A percentile compares a stretch with the other conserved stretches of the same genome.
These are phyloP conservation scores for Lochmaea capreae DNA, from an alignment of 2,888 invertebrate genomes.

Conservation along the genomic window DNA sequence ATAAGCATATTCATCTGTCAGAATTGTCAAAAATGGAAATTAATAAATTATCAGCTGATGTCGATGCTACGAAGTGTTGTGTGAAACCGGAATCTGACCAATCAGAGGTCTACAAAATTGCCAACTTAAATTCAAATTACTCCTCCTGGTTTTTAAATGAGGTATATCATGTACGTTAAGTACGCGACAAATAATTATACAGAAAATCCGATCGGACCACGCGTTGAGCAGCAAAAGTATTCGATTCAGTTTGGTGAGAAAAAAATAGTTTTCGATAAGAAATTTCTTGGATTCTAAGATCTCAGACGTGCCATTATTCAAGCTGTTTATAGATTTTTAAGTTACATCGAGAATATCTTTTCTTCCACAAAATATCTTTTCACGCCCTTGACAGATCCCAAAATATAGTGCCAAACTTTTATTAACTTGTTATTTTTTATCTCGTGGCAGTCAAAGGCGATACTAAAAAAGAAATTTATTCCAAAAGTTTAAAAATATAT, in stretches of 20 bases:
- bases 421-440: background rate
- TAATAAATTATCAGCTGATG: too few species aligned
- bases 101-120: too few species aligned
- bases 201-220: too few species aligned
- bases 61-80: too few species aligned
- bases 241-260: background rate
- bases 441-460: background rate
- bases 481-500: background rate
- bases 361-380: background rate
- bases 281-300: background rate
- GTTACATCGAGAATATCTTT: background rate
- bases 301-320: background rate
- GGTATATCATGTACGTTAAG: too few species aligned
- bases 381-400: background rate
- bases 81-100: too few species aligned
- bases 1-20: too few species aligned
- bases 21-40: too few species aligned
- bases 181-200: too few species aligned
- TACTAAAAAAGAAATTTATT: background rate
- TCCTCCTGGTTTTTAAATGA: too few species aligned
- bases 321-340: background rate
- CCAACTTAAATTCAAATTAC: too few species aligned
- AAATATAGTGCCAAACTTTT: background rate
- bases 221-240: too few species aligned
- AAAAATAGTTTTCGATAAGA: background rate